Base-by-base conservation (phyloP, 2,888 invertebrate genomes). In the Crematogaster levior region DNA sequence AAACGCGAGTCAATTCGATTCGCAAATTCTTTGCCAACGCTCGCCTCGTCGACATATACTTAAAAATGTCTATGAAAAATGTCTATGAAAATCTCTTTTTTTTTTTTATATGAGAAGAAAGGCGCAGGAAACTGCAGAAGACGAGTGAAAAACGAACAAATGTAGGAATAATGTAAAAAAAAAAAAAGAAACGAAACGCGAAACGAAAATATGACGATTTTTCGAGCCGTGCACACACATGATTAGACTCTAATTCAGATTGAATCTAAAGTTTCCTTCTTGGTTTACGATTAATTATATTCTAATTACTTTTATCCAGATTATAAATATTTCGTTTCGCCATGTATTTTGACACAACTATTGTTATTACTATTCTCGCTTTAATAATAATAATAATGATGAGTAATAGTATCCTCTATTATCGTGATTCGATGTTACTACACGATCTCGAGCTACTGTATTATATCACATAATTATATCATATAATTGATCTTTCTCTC, bases 1-100 rank as follows among this genome's bases (percentile, higher is more conserved):
- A 92, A 92, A 93, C 93, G 93, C 93, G 94, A 94, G 94, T 94
- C 94, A 94, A 94, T 94, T 94, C 92, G 90, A 91, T 91, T 88
- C 87, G 87, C 79, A 85, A 85, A 90, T 88, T 88, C 88, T 80
- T 70, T 24, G 65, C 79, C 86, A 88, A 88, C 84, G 81, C 75
- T 83, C 51, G 48, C n/a, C 51, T 56, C 53, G 51, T 46, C 56
- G 61, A 46, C 4, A 43, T 53, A 77, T 30, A 56, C 15, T 56
- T 65, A 79, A 58, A 43, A 53, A 68, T 43, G 43, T 46, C 21
- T 75, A 56, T 68, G 30, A 34, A 21, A n/a, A 30, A 68, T 43
- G 43, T 46, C 21, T 75, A 56, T 68, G 30, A 34, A 21, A n/a
- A 30, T n/a, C n/a, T n/a, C n/a, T n/a, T n/a, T n/a, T n/a, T n/a